Conservation (phyloP, 2,113 vertebrate species). For the Catharus fuscescens region DNA sequence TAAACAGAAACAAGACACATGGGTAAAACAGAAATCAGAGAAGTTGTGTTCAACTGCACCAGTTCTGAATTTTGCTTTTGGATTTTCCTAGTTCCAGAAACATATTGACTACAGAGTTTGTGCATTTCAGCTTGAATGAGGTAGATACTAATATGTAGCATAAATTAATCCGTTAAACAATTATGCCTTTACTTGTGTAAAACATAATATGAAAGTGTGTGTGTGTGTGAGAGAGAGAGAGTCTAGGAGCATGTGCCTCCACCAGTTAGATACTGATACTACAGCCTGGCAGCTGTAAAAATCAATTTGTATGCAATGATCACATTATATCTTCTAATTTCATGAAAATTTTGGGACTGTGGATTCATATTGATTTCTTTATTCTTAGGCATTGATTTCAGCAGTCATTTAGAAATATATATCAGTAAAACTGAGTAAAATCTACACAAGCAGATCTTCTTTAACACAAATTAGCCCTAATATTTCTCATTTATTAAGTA, state of each 20-base stretch:
- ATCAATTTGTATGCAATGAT: constrained; percentile 35
- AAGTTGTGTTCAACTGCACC: background rate
- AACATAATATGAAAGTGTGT: background rate
- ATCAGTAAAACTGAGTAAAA: constrained; percentile 44
- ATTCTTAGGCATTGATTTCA: constrained; percentile 53
- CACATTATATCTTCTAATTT: constrained; percentile 48
- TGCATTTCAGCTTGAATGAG: background rate
- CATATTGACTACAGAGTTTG: background rate
- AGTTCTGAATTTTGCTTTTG: background rate
- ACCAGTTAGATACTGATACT: background rate
- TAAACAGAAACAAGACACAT: background rate
- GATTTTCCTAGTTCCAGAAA: background rate
- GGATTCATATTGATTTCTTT: constrained; percentile 62
- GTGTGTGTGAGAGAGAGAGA: background rate
- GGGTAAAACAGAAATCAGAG: background rate
- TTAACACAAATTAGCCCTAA: constrained; percentile 54
- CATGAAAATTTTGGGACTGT: background rate
- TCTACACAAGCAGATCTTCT: constrained; percentile 39
- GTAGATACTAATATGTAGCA: background rate
- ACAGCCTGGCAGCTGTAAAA: background rate
- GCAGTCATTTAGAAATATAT: constrained; percentile 7
- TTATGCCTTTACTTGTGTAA: background rate
- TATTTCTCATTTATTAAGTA: constrained; percentile 61
- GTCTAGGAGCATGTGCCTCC: background rate
- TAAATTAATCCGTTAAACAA: background rate